Conservation (phyloP, 2,113 vertebrate genomes). For the Cochlearius cochlearius region DNA sequence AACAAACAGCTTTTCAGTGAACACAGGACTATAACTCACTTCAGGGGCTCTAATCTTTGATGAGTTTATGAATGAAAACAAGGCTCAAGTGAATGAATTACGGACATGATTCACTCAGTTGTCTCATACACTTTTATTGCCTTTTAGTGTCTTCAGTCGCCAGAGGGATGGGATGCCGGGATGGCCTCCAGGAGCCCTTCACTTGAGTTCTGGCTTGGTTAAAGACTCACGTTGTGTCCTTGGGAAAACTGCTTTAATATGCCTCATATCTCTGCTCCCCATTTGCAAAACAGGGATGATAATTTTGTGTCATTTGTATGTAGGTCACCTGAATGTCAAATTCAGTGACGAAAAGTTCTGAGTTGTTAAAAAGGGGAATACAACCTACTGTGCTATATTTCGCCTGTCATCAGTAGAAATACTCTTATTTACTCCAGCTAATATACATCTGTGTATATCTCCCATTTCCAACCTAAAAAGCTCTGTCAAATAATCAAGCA, state of each 20-base stretch:
- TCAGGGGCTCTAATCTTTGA: slow-evolving; percentile 16
- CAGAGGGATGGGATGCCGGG: neutral
- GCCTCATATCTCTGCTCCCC: neutral
- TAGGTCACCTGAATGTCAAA: neutral
- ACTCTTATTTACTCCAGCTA: neutral
- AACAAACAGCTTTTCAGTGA: slow-evolving; percentile 15
- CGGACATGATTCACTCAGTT: neutral
- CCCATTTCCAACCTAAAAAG: neutral
- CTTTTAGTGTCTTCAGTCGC: slow-evolving; percentile 16
- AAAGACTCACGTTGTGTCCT: neutral
- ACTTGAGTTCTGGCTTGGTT: neutral
- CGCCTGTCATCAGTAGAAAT: neutral
- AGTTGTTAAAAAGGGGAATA: neutral
- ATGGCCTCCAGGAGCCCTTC: neutral
- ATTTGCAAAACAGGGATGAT: neutral
- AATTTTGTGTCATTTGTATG: neutral
- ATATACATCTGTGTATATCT: neutral
- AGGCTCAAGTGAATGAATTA: slow-evolving; percentile 24
- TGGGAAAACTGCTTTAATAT: neutral
- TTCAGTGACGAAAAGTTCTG: neutral
- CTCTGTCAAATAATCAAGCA: neutral
- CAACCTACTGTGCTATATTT: neutral
- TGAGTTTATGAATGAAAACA: slow-evolving; percentile 57
- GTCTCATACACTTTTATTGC: slow-evolving; percentile 13
- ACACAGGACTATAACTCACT: neutral